Evolutionary conservation across 2,888 invertebrate species (phyloP), one percentile per base, ranked within the genome.

Genomic region (Rosalia funebris): DNA sequence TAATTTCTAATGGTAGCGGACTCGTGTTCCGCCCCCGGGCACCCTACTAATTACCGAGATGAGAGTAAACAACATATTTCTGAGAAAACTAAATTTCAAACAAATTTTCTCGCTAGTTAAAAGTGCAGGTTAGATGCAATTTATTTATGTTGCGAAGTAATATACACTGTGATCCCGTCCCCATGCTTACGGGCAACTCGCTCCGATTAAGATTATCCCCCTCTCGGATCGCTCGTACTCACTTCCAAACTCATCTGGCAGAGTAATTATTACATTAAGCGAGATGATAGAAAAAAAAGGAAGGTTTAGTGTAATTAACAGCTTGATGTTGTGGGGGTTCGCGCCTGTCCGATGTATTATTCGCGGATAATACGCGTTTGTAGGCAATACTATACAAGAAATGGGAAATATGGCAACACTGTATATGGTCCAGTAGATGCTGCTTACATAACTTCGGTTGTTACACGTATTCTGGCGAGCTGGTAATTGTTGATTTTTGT

Each of bases 61-160:
- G 70, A 69, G 73, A 71, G 76, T 75, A 78, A 78, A 78, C 77
- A 78, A 78, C 77, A 77, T 78, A 76, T 77, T 78, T 76, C 75
- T 71, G 73, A 73, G 76, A 75, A 78, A 76, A 77, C 75, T 75
- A 69, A 75, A 77, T 77, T 77, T 75, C 74, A 71, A 75, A 75
- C 75, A 71, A 75, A 77, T 78, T 77, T 77, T 76, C 77, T 73
- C 71, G 71, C 73, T 75, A 75, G 75, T 74, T 74, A 77, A 77
- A 75, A 76, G 75, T 77, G 75, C 73, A 73, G 75, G 72, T 74
- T 69, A 70, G 69, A 72, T 75, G 75, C 73, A 74, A 75, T 75
- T 74, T 75, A 71, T 76, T 74, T 71, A 65, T 69, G 69, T 70
- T 70, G 64, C 60, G 58, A 62, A 62, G 68, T 66, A 67, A 67